Base-by-base conservation (phyloP, 2,888 invertebrate species). In the Lycaena phlaeas region DNA sequence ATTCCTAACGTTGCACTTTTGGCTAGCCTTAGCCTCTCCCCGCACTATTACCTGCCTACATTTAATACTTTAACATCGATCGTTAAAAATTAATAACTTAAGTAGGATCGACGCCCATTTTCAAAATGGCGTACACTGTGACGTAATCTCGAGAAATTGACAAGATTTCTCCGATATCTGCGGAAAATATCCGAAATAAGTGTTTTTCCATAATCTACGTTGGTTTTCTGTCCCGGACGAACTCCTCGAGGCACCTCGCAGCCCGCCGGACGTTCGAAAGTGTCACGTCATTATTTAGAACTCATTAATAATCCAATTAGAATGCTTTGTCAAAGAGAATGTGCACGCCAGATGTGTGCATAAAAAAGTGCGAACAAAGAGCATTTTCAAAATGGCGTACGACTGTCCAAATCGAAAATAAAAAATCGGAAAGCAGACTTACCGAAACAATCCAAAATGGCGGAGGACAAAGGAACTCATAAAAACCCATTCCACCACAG, bases 51-150 rank as follows among this genome's bases (percentile, higher is more conserved):
- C n/a, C n/a, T n/a, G n/a, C n/a, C n/a, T n/a, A n/a, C n/a, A n/a
- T n/a, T n/a, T n/a, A n/a, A n/a, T n/a, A n/a, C n/a, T n/a, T n/a
- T n/a, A n/a, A 34, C 22, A 18, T 22, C 17, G 34, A 34, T 34
- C 34, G 34, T 34, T 14, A 34, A 34, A 34, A 11, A 22, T 34
- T 34, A 31, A 34, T 34, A 34, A 34, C 22, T 34, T 22, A 34
- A 3, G n/a, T 34, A 17, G 18, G 10, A 39, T 29, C 22, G 63
- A 65, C 66, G 69, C 65, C 62, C 64, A 61, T 71, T 74, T 76
- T 56, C 75, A 78, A 78, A 67, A 77, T 78, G 78, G 78, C 78
- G 64, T 38, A 49, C 45, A 44, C 36, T 42, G 43, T 65, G 66
- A 67, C 60, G 69, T 64, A 56, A 56, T 46, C 44, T 29, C 14